Percentiles rank a stretch among this genome's conserved stretches.
These are phyloP conservation scores for Leptopilina myrica DNA, from an alignment of 2,888 invertebrate species.

Conservation along the genomic window DNA sequence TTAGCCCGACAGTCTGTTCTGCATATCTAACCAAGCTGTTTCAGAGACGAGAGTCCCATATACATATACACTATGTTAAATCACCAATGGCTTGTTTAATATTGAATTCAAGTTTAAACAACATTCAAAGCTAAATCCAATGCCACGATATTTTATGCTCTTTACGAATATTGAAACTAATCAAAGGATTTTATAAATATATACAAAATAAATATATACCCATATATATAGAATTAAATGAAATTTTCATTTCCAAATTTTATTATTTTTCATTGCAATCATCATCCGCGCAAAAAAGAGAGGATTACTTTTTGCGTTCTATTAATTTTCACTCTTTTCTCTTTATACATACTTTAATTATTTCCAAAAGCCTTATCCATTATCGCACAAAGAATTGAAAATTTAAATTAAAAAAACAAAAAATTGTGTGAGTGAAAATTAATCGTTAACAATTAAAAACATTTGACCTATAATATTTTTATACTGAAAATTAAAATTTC, in stretches of 20 bases:
- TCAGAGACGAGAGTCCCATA: slow-evolving; percentile 49
- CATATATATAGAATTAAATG: not conserved
- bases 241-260: not conserved
- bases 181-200: not conserved
- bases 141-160: slow-evolving; percentile 24
- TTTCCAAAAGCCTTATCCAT: too few species aligned
- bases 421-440: too few species aligned
- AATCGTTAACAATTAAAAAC: too few species aligned
- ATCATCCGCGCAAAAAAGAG: too few species aligned
- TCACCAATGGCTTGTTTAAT: slow-evolving; percentile 43
- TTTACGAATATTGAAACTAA: slow-evolving; percentile 6
- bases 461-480: too few species aligned
- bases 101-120: slow-evolving; percentile 45
- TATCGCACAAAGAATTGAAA: too few species aligned
- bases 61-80: not conserved
- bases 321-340: too few species aligned
- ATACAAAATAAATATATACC: too few species aligned
- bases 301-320: too few species aligned
- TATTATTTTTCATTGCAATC: not conserved
- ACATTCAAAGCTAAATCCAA: slow-evolving; percentile 14
- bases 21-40: slow-evolving; percentile 69
- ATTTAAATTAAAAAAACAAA: too few species aligned
- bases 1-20: slow-evolving; percentile 63
- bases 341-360: too few species aligned
- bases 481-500: too few species aligned